phyloP scores from a whole-genome alignment of 2,113 vertebrate genomes.

The Triplophysa tibetana region DNA sequence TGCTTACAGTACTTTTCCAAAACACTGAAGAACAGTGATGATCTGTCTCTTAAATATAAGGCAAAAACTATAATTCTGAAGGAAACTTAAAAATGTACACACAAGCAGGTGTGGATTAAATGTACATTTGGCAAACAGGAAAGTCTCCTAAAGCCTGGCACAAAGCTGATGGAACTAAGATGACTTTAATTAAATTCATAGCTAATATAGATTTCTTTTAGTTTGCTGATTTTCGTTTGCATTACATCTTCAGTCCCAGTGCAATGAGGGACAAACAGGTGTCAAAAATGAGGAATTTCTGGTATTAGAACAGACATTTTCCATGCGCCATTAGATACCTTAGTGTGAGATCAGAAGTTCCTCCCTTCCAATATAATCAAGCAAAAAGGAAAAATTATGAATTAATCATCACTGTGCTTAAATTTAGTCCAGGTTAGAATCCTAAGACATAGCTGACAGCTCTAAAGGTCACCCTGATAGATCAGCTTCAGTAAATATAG shows the following conservation, averaged over 20 bases:
- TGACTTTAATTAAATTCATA: too few relatives aligned
- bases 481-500: neutral
- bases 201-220: neutral
- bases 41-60: neutral
- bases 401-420: neutral
- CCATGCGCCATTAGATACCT: neutral
- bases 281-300: too few relatives aligned
- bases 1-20: neutral
- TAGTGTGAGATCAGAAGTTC: neutral
- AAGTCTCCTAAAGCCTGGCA: too few relatives aligned
- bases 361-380: neutral
- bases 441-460: neutral
- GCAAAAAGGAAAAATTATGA: neutral
- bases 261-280: too few relatives aligned
- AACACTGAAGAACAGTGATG: neutral
- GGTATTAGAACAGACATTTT: neutral
- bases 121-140: too few relatives aligned
- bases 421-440: neutral
- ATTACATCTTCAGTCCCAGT: neutral
- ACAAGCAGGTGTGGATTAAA: too few relatives aligned
- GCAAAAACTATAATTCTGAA: too few relatives aligned
- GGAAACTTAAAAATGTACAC: too few relatives aligned
- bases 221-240: neutral
- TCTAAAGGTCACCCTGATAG: neutral
- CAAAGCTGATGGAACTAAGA: too few relatives aligned